Evolutionary conservation across 2,888 invertebrate species (phyloP).

Genomic region (Dascillus cervinus): DNA sequence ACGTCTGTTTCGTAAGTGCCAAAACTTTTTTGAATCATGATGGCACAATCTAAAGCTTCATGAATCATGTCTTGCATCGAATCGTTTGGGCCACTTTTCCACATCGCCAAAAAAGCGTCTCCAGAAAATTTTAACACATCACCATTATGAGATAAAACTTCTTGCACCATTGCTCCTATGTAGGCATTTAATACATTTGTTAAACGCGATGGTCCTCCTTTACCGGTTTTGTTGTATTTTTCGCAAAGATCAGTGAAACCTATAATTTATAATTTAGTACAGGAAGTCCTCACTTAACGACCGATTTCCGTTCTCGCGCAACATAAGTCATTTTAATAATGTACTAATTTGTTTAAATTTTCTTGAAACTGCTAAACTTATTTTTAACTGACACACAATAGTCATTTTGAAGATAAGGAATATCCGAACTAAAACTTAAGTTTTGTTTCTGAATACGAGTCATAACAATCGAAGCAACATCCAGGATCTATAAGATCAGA

Average conservation of each 20-base stretch:
- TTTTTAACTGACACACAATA: no score
- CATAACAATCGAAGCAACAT: no score
- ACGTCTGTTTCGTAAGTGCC: slow-evolving; percentile 55
- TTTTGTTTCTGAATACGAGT: no score
- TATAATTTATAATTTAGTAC: slow-evolving; percentile 23
- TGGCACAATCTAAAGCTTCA: slow-evolving; percentile 58
- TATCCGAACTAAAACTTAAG: no score
- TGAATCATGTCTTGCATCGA: slow-evolving; percentile 55
- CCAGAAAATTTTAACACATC: slow-evolving; percentile 63
- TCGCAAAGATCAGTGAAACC: slow-evolving; percentile 60
- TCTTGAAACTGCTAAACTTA: no score
- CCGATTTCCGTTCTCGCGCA: background rate
- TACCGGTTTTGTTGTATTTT: slow-evolving; percentile 55
- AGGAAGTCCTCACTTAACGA: background rate
- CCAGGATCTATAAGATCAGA: no score
- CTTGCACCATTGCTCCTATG: slow-evolving; percentile 64
- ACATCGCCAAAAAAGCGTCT: slow-evolving; percentile 60
- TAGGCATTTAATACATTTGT: slow-evolving; percentile 63
- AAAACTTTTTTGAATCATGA: slow-evolving; percentile 59
- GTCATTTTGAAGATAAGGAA: no score
- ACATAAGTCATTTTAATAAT: background rate
- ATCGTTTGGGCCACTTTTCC: slow-evolving; percentile 49
- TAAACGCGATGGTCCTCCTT: slow-evolving; percentile 61
- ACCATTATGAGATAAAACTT: slow-evolving; percentile 56
- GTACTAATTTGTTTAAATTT: slow-evolving; percentile 1